phyloP scores from a whole-genome alignment of 2,113 vertebrate species.

The Phoenicopterus ruber region DNA sequence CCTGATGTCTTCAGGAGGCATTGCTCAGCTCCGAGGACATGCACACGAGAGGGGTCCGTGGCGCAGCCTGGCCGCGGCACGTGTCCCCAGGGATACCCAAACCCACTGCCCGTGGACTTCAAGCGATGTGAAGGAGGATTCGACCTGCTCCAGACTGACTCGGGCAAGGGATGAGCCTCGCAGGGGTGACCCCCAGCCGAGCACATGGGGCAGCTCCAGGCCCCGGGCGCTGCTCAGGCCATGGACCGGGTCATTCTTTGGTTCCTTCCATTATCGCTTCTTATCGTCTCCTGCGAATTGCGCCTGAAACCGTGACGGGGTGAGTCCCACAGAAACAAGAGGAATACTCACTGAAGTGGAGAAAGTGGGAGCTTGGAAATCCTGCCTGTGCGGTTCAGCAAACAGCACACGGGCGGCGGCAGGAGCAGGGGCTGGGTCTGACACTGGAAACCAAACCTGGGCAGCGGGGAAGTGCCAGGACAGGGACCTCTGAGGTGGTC shows the following conservation, averaged over 20 bases:
- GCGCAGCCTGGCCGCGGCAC: not conserved
- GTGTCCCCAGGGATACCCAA: not conserved
- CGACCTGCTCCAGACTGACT: not conserved
- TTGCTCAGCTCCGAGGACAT: not conserved
- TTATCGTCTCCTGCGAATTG: accelerated
- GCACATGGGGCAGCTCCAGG: not conserved
- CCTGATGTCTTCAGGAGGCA: not conserved
- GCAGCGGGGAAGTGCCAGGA: not conserved
- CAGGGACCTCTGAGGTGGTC: not conserved
- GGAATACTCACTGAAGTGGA: not conserved
- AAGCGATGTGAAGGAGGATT: not conserved
- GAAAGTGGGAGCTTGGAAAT: not conserved
- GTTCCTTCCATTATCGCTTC: accelerated
- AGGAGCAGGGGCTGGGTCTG: not conserved
- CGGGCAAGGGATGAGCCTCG: accelerated
- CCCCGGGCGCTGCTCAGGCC: not conserved
- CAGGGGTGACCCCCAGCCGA: not conserved
- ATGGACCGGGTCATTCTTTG: accelerated
- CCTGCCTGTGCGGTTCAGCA: not conserved
- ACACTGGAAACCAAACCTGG: not conserved
- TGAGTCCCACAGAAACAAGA: not conserved
- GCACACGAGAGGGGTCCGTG: not conserved
- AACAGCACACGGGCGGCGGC: accelerated
- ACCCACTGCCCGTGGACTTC: not conserved
- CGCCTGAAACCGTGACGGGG: accelerated